Evolutionary conservation across 2,888 invertebrate species (phyloP).

Genomic region (Microctonus hyperodae): DNA sequence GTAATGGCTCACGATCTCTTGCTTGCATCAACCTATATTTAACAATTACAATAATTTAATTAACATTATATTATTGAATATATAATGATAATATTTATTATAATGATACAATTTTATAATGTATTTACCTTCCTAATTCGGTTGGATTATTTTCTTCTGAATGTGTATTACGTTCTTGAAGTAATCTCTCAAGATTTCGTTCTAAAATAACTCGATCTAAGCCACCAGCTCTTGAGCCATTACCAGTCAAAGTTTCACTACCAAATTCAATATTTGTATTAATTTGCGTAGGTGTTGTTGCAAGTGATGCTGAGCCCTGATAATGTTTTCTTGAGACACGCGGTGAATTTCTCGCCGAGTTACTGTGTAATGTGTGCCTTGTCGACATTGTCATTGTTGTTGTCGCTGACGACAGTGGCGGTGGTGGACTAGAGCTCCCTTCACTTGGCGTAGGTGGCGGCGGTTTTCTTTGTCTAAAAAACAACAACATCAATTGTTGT

Average conservation of each 20-base stretch:
- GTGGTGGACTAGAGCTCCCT: conserved; percentile 66
- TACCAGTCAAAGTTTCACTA: conserved; percentile 41
- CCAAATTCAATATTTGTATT: conserved; percentile 45
- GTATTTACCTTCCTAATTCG: conserved; percentile 56
- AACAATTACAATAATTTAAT: background rate
- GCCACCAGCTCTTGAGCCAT: conserved; percentile 60
- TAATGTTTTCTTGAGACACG: conserved; percentile 66
- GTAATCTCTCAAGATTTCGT: conserved; percentile 71
- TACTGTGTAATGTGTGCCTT: conserved; percentile 53
- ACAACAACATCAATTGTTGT: too few relatives aligned
- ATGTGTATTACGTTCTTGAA: conserved; percentile 64
- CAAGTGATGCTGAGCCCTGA: conserved; percentile 56
- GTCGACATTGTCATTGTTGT: conserved; percentile 41
- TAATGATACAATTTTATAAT: background rate
- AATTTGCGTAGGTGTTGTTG: conserved; percentile 57
- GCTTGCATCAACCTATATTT: conserved; percentile 66
- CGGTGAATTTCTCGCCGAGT: conserved; percentile 63
- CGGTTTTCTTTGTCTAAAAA: conserved; percentile 48
- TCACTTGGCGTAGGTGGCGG: conserved; percentile 64
- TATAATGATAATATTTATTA: too few relatives aligned
- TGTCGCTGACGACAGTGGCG: conserved; percentile 63
- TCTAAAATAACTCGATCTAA: conserved; percentile 75
- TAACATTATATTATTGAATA: background rate
- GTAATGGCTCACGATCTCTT: conserved; percentile 68
- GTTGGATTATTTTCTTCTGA: conserved; percentile 51